These are phyloP conservation scores for Archips xylosteana DNA, from an alignment of 2,888 invertebrate genomes.

Conservation along the genomic window DNA sequence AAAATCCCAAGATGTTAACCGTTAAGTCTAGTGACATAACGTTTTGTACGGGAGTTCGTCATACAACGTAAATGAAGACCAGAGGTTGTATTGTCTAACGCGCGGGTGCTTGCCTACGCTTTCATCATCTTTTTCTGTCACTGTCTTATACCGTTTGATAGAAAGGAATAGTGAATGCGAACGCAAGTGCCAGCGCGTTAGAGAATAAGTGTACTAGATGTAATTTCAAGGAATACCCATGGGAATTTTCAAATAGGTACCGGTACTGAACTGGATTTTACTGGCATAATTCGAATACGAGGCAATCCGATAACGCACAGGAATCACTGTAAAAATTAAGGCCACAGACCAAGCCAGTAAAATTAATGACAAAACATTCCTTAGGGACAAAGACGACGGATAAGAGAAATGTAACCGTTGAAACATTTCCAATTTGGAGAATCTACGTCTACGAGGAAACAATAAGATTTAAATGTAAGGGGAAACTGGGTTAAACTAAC, in stretches of 20 bases:
- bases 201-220: no score
- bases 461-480: slow-evolving; percentile 1
- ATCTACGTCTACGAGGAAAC: slow-evolving; percentile 10
- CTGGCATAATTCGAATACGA: not conserved
- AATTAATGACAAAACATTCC: slow-evolving; percentile 26
- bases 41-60: no score
- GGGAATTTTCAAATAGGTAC: not conserved
- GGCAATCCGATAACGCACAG: not conserved
- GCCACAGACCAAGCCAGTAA: not conserved
- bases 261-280: not conserved
- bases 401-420: slow-evolving; percentile 22
- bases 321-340: not conserved
- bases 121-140: no score
- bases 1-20: no score
- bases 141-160: no score
- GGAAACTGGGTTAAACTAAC: not conserved
- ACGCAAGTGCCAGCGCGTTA: no score
- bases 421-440: slow-evolving; percentile 25
- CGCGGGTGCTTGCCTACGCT: no score
- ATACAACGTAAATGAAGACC: no score
- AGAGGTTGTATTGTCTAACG: no score
- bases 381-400: not conserved
- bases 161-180: no score
- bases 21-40: no score
- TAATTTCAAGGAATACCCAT: no score